phyloP scores from a whole-genome alignment of 1,140 invertebrate species.

The Drosophila quadrilineata region DNA sequence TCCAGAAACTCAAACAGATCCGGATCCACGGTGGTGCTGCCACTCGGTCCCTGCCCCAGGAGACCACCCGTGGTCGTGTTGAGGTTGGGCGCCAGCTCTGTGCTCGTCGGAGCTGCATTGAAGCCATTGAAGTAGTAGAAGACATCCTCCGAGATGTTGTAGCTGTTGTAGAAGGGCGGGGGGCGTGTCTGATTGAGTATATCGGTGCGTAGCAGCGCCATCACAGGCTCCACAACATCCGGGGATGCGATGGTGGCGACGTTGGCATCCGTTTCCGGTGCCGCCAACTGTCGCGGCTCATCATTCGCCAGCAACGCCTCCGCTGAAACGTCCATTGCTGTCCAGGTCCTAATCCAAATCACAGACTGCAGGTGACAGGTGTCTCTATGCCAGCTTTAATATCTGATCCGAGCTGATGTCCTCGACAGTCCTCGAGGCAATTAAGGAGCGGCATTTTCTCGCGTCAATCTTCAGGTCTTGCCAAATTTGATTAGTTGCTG shows the following conservation, averaged over 20 bases:
- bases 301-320: no score
- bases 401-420: constrained; percentile 24
- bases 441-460: constrained; percentile 60
- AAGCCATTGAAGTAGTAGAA: constrained; percentile 76
- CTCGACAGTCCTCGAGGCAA: constrained; percentile 46
- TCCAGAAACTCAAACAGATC: constrained; percentile 72
- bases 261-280: constrained; percentile 55
- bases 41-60: no score
- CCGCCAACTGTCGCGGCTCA: constrained; percentile 16
- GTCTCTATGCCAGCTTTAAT: constrained; percentile 30
- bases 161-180: constrained; percentile 66
- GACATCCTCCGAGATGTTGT: constrained; percentile 77
- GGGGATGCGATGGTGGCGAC: no score
- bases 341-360: constrained; percentile 43
- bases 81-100: constrained; percentile 29
- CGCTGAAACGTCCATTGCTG: no score
- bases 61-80: constrained; percentile 25
- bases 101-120: constrained; percentile 49
- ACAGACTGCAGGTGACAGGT: constrained; percentile 55
- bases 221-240: constrained; percentile 39
- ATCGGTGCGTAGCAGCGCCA: constrained; percentile 56
- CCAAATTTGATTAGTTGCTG: not conserved
- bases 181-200: constrained; percentile 48
- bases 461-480: not conserved
- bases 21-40: constrained; percentile 64